Percentiles rank a stretch among this genome's conserved stretches.
These are phyloP conservation scores for Cremastinae sp. DNA, from an alignment of 2,888 invertebrate species.

Conservation along the genomic window DNA sequence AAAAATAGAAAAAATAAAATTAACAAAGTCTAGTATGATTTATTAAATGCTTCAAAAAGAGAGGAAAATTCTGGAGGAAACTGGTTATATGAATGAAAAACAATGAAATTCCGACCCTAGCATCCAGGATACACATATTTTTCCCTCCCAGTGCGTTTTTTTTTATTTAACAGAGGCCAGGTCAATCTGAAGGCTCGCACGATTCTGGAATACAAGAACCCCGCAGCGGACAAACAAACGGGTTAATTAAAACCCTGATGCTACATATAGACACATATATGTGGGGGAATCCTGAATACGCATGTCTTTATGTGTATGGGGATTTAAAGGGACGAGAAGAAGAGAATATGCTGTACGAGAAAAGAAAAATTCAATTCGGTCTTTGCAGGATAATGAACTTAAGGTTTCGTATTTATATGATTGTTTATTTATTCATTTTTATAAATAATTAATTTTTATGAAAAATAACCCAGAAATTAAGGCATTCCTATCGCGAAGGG, in stretches of 20 bases:
- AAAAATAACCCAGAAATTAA: too few species aligned
- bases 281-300: background rate
- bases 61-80: background rate
- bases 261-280: background rate
- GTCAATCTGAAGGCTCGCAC: constrained; percentile 30
- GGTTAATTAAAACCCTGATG: constrained; percentile 67
- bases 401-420: too few species aligned
- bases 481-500: too few species aligned
- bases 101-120: too few species aligned
- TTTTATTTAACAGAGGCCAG: constrained; percentile 21
- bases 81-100: background rate
- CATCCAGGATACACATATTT: background rate
- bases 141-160: constrained; percentile 21
- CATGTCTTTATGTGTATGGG: background rate
- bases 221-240: constrained; percentile 67
- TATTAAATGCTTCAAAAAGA: background rate
- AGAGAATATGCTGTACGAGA: constrained; percentile 25
- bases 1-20: background rate
- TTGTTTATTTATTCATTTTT: too few species aligned
- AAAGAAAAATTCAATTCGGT: too few species aligned
- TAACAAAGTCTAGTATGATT: too few species aligned
- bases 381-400: too few species aligned
- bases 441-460: too few species aligned
- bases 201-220: constrained; percentile 56
- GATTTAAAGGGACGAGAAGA: constrained; percentile 36